Percentiles rank a stretch among this genome's conserved stretches.
Evolutionary conservation across 37 sponge, comb jelly and placozoan genomes (phyloP).

Genomic region (Cliona cf. orientalis): DNA sequence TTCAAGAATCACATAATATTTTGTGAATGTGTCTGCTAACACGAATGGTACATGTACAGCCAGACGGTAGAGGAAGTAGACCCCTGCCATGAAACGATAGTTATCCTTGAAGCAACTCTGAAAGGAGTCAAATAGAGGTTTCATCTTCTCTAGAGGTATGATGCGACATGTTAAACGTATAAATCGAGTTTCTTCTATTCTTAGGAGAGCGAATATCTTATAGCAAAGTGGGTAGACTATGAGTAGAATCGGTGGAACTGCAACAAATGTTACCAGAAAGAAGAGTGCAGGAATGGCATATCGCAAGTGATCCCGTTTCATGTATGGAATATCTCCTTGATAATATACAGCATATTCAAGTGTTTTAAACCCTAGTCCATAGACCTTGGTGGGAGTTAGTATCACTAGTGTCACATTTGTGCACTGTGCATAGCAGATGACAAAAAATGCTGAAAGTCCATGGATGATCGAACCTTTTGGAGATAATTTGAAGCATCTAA

Average conservation of each 20-base stretch:
- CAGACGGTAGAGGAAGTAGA: conserved; percentile 32
- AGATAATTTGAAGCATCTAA: no score
- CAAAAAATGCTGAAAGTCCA: conserved; percentile 16
- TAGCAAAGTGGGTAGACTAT: conserved; percentile 25
- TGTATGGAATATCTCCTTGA: not conserved
- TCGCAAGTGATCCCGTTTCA: conserved; percentile 9
- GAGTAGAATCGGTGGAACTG: conserved; percentile 25
- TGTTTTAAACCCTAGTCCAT: not conserved
- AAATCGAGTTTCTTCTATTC: conserved; percentile 1
- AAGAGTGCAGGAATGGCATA: conserved; percentile 19
- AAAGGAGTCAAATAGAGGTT: conserved; percentile 34
- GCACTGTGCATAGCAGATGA: conserved; percentile 25
- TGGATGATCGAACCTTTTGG: conserved; percentile 11
- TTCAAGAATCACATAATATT: not conserved
- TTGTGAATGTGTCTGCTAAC: not conserved
- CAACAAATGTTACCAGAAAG: not conserved
- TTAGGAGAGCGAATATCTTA: conserved; percentile 2
- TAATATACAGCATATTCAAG: conserved; percentile 4
- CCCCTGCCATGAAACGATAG: conserved; percentile 23
- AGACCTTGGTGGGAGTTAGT: not conserved
- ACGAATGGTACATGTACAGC: not conserved
- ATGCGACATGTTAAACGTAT: not conserved
- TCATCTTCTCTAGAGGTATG: conserved; percentile 11
- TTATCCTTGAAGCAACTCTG: conserved; percentile 35
- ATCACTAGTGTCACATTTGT: not conserved